A percentile compares a stretch with the other conserved stretches of the same genome.
Evolutionary conservation across 2,888 invertebrate species (phyloP).

Genomic region (Synergus laeviventris): DNA sequence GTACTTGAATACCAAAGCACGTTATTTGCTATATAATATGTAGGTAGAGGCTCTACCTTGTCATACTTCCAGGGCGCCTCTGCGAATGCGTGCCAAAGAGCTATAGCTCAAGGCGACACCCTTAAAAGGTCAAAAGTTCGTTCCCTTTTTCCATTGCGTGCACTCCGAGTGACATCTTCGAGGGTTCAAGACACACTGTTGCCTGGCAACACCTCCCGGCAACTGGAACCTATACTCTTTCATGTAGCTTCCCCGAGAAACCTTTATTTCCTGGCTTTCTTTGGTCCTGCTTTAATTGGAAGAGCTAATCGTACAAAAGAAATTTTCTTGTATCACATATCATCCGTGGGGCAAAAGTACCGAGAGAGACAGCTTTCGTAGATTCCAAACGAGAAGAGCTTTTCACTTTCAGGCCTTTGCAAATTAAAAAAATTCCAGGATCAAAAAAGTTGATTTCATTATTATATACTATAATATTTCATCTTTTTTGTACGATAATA

Average conservation of each 20-base stretch:
- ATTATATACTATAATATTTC: too few species aligned
- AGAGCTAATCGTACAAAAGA: slow-evolving; percentile 9
- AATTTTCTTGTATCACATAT: slow-evolving; percentile 15
- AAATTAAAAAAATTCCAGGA: not conserved
- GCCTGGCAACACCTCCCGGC: slow-evolving; percentile 52
- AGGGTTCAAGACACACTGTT: slow-evolving; percentile 51
- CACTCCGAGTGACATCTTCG: slow-evolving; percentile 47
- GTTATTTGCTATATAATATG: slow-evolving; percentile 7
- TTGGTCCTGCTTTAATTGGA: slow-evolving; percentile 34
- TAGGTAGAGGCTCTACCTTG: not conserved
- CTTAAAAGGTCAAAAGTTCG: slow-evolving; percentile 70
- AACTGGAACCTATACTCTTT: slow-evolving; percentile 46
- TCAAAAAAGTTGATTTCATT: too few species aligned
- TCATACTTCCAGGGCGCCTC: not conserved
- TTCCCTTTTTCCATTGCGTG: slow-evolving; percentile 55
- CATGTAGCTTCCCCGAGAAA: slow-evolving; percentile 45
- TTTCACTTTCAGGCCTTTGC: not conserved
- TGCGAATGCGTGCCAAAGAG: slow-evolving; percentile 43
- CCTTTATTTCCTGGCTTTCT: slow-evolving; percentile 48
- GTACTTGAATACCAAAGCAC: not conserved
- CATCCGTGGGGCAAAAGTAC: not conserved
- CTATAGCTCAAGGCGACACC: slow-evolving; percentile 55
- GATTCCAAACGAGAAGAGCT: not conserved
- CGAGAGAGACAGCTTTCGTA: not conserved
- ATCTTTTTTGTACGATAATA: not conserved